Evolutionary conservation across 2,888 invertebrate species (phyloP).

Genomic region (Orgyia antiqua): DNA sequence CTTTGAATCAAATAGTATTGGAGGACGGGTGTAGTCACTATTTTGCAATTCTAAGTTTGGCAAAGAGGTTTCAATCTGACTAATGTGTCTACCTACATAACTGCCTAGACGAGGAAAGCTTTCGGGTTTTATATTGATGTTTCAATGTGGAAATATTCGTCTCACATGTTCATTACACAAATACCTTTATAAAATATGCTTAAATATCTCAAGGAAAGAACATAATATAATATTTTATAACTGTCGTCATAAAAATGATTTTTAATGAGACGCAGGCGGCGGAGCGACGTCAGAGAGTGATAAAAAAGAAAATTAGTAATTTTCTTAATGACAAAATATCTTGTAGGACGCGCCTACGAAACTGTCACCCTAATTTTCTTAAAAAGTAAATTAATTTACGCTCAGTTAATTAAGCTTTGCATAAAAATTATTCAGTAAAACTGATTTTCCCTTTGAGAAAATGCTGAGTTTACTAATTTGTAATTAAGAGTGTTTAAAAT

Average conservation of each 20-base stretch:
- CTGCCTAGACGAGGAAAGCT: slow-evolving; percentile 23
- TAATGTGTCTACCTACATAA: slow-evolving; percentile 58
- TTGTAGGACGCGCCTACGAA: slow-evolving; percentile 23
- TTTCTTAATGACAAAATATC: slow-evolving; percentile 26
- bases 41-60: slow-evolving; percentile 71
- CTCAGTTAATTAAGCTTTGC: slow-evolving; percentile 65
- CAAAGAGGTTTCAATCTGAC: slow-evolving; percentile 69
- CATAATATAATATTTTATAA: slow-evolving; percentile 3
- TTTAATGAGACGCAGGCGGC: slow-evolving; percentile 10
- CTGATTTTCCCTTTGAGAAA: slow-evolving; percentile 52
- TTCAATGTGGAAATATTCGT: slow-evolving; percentile 15
- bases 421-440: slow-evolving; percentile 55
- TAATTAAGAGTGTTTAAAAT: slow-evolving; percentile 57
- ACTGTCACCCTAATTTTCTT: slow-evolving; percentile 45
- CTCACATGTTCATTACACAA: slow-evolving; percentile 3
- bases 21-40: slow-evolving; percentile 55
- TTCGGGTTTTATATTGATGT: slow-evolving; percentile 23
- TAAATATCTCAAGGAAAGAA: not conserved
- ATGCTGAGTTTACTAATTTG: slow-evolving; percentile 55
- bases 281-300: slow-evolving; percentile 7
- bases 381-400: slow-evolving; percentile 46
- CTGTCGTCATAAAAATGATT: slow-evolving; percentile 10
- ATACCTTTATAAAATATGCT: too few species aligned
- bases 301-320: slow-evolving; percentile 24
- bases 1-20: slow-evolving; percentile 58